Conservation (phyloP, 1,140 invertebrate species). For the Olivierus martensii region DNA sequence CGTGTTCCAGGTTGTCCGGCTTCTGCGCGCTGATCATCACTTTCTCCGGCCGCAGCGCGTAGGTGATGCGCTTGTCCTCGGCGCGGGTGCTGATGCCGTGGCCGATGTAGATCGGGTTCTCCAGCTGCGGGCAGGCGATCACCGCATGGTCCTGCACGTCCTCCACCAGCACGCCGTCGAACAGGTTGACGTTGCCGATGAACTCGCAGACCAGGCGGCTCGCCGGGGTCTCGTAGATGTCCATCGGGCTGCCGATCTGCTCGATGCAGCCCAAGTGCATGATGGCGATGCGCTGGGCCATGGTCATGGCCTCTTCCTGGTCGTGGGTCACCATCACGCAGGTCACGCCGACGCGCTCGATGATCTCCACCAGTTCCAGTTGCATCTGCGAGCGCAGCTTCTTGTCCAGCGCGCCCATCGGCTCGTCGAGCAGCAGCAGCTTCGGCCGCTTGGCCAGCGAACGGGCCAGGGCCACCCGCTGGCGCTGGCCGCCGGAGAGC, state of each 20-base stretch:
- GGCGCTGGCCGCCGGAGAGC: slow-evolving; percentile 29
- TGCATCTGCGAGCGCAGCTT: neutral
- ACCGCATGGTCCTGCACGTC: too few relatives aligned
- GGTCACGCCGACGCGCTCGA: slow-evolving; percentile 5
- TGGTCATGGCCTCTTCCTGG: slow-evolving; percentile 19
- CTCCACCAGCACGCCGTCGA: neutral
- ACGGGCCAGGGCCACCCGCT: slow-evolving; percentile 29
- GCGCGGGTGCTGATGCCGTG: too few relatives aligned
- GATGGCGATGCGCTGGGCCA: slow-evolving; percentile 20
- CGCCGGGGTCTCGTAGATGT: slow-evolving; percentile 19
- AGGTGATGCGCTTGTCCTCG: too few relatives aligned
- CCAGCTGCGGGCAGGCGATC: too few relatives aligned
- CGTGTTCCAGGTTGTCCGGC: too few relatives aligned
- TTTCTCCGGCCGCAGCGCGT: too few relatives aligned
- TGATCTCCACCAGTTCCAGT: slow-evolving; percentile 7
- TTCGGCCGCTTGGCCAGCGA: slow-evolving; percentile 25
- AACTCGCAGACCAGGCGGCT: neutral
- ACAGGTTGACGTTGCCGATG: neutral
- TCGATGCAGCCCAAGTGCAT: slow-evolving; percentile 13
- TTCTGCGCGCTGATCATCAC: too few relatives aligned
- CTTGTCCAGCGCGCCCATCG: slow-evolving; percentile 25
- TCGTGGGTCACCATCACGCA: slow-evolving; percentile 22
- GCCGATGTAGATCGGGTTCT: too few relatives aligned
- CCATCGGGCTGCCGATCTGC: slow-evolving; percentile 14
- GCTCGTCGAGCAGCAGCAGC: slow-evolving; percentile 29